Evolutionary conservation across 2,888 invertebrate genomes (phyloP).

Genomic region (Aethes cnicana): DNA sequence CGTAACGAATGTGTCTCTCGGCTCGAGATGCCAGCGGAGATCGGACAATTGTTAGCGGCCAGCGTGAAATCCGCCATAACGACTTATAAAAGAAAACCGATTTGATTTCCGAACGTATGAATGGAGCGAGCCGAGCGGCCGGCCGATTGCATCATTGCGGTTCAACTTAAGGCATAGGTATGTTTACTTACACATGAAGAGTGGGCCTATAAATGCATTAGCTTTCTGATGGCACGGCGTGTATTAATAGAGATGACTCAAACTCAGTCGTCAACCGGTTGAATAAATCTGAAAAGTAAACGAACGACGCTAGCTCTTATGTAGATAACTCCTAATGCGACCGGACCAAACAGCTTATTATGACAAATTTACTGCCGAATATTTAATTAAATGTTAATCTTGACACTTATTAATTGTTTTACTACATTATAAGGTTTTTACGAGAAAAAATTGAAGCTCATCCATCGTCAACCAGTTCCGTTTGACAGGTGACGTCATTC

Average conservation of each 20-base stretch:
- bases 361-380: constrained; percentile 58
- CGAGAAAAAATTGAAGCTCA: constrained; percentile 58
- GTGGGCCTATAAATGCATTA: constrained; percentile 5
- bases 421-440: constrained; percentile 64
- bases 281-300: constrained; percentile 18
- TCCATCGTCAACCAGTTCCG: constrained; percentile 57
- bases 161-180: background rate
- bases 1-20: constrained; percentile 60
- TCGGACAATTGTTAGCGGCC: constrained; percentile 64
- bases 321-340: constrained; percentile 29
- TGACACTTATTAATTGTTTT: constrained; percentile 75
- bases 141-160: constrained; percentile 14
- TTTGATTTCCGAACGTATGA: constrained; percentile 42
- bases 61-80: constrained; percentile 62
- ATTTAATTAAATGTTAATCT: constrained; percentile 70
- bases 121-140: constrained; percentile 26
- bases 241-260: constrained; percentile 12
- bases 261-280: constrained; percentile 6
- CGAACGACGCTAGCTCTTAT: constrained; percentile 20
- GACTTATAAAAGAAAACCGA: constrained; percentile 47
- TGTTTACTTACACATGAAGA: background rate
- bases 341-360: constrained; percentile 27
- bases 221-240: background rate
- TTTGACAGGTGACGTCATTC: constrained; percentile 63
- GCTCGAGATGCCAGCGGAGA: constrained; percentile 64